These are phyloP conservation scores for Clistopyga incitator DNA, from an alignment of 2,888 invertebrate species.

Conservation along the genomic window DNA sequence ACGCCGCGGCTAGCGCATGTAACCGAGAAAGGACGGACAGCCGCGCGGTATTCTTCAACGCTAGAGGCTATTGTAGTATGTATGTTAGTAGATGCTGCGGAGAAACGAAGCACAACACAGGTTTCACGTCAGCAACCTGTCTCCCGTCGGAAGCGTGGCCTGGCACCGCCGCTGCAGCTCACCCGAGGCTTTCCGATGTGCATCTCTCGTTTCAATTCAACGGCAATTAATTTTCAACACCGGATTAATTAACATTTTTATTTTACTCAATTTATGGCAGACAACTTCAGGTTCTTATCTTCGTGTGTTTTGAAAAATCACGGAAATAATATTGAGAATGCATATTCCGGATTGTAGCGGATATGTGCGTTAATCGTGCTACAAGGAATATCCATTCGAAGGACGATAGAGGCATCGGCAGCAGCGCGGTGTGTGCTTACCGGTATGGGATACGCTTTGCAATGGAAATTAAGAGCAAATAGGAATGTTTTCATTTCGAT, in stretches of 20 bases:
- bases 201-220: background rate
- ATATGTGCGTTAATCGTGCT: constrained; percentile 72
- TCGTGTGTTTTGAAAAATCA: background rate
- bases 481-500: constrained; percentile 77
- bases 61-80: background rate
- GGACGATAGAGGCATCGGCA: constrained; percentile 66
- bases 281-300: too few species aligned
- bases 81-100: background rate
- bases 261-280: background rate
- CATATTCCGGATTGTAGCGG: background rate
- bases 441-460: constrained; percentile 59
- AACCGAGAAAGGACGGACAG: background rate
- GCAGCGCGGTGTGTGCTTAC: constrained; percentile 46
- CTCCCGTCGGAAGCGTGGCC: constrained; percentile 60
- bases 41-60: constrained; percentile 2
- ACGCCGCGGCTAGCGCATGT: background rate
- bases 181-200: constrained; percentile 38
- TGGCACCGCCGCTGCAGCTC: constrained; percentile 46
- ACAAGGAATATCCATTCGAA: constrained; percentile 75
- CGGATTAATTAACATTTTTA: background rate
- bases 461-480: constrained; percentile 70
- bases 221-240: too few species aligned
- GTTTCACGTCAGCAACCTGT: constrained; percentile 62
- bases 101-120: constrained; percentile 22
- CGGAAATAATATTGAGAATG: background rate